phyloP scores from a whole-genome alignment of 1,140 invertebrate species.

The Drosophila bipectinata region DNA sequence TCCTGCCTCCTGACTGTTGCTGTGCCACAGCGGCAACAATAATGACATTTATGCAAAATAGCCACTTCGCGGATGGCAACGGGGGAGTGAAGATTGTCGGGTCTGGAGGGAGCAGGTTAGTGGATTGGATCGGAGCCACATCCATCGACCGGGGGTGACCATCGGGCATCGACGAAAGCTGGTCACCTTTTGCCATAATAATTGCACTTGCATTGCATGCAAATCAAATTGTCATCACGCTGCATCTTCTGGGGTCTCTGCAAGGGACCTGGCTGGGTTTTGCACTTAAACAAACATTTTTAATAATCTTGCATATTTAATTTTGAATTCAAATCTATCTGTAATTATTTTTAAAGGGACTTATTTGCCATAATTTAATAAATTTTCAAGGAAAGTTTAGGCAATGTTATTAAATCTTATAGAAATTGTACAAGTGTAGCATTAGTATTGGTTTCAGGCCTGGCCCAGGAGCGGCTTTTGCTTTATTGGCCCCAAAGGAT shows the following conservation, averaged over 20 bases:
- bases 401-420: background rate
- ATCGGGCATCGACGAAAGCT: conserved; percentile 52
- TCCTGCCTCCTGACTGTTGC: conserved; percentile 13
- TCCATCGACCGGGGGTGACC: conserved; percentile 41
- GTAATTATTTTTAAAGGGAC: background rate
- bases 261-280: conserved; percentile 12
- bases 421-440: conserved; percentile 4
- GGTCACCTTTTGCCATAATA: conserved; percentile 81
- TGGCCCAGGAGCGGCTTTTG: conserved; percentile 63
- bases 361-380: too few relatives aligned
- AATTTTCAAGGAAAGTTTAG: too few relatives aligned
- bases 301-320: background rate
- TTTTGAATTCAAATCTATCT: background rate
- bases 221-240: conserved; percentile 81
- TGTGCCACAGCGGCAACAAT: conserved; percentile 69
- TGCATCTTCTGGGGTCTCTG: conserved; percentile 48
- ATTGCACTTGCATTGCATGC: conserved; percentile 82
- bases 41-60: conserved; percentile 81
- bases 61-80: conserved; percentile 28
- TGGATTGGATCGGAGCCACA: conserved; percentile 11
- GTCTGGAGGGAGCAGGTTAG: background rate
- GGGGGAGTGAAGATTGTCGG: conserved; percentile 11
- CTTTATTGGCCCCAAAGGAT: conserved; percentile 77
- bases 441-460: conserved; percentile 1
- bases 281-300: conserved; percentile 3